Conservation (phyloP, 2,888 invertebrate genomes). For the Didymodactylos carnosus region DNA sequence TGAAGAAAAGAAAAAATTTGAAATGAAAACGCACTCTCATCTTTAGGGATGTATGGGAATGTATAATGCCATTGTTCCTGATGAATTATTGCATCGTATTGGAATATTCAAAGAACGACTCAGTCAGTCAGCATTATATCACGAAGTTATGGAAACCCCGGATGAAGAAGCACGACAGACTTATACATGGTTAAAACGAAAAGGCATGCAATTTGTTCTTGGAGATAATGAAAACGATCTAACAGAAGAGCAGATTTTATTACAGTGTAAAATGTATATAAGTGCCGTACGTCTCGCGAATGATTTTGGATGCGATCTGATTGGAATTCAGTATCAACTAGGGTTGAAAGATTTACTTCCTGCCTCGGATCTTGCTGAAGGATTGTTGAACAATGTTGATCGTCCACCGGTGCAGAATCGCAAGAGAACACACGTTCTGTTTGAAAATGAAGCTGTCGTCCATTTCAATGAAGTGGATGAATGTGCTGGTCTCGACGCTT, state of each 20-base stretch:
- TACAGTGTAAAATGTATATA: neutral
- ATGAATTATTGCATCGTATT: neutral
- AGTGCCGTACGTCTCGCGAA: neutral
- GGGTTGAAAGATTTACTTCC: neutral
- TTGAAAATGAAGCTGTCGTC: neutral
- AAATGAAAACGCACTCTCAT: neutral
- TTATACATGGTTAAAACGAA: neutral
- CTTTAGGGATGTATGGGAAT: neutral
- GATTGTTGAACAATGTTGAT: neutral
- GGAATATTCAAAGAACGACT: neutral
- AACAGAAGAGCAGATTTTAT: neutral
- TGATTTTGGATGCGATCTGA: slow-evolving; percentile 1
- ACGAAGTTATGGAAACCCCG: neutral
- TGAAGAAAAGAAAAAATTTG: neutral
- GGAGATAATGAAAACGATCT: neutral
- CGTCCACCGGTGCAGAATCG: neutral
- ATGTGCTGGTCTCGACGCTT: neutral
- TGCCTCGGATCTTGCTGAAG: neutral
- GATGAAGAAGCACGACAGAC: neutral
- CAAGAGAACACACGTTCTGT: neutral
- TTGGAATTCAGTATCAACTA: neutral
- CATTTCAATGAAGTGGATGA: neutral
- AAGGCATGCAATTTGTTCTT: neutral
- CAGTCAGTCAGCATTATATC: neutral
- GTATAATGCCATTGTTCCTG: neutral